These are phyloP conservation scores for Kradibia gibbosae DNA, from an alignment of 1,140 invertebrate species.

Conservation along the genomic window DNA sequence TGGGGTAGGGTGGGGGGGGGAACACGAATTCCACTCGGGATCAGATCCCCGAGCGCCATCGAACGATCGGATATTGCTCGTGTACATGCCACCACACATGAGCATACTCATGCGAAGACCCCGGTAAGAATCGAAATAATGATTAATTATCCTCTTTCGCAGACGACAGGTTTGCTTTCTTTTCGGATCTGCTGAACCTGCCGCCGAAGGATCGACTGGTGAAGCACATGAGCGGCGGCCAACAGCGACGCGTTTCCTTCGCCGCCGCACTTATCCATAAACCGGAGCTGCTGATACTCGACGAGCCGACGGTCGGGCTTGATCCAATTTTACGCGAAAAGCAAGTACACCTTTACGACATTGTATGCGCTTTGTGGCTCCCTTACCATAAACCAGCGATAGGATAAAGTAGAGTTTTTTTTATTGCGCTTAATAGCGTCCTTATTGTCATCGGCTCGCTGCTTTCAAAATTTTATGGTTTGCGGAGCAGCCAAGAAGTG, in stretches of 20 bases:
- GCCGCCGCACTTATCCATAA: slow-evolving; percentile 90
- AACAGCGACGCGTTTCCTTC: slow-evolving; percentile 89
- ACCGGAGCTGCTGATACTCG: slow-evolving; percentile 90
- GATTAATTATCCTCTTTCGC: not conserved
- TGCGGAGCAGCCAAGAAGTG: no score
- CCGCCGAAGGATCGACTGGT: slow-evolving; percentile 77
- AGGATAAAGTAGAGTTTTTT: no score
- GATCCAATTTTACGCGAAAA: slow-evolving; percentile 91
- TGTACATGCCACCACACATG: no score
- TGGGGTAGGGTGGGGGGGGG: no score
- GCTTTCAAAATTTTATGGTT: no score
- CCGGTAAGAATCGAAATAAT: not conserved
- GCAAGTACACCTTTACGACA: slow-evolving; percentile 70
- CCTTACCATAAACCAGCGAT: no score
- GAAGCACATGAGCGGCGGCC: slow-evolving; percentile 87
- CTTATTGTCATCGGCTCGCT: no score
- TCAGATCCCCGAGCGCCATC: no score
- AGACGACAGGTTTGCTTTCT: slow-evolving; percentile 78
- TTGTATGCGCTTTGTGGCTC: no score
- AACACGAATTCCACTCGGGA: no score
- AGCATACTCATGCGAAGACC: not conserved
- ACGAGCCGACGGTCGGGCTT: slow-evolving; percentile 94
- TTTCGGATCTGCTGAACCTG: slow-evolving; percentile 82
- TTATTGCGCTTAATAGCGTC: no score
- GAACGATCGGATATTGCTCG: no score